These are phyloP conservation scores for Pseudolaguvia tuberculata DNA, from an alignment of 2,113 vertebrate species.

Conservation along the genomic window DNA sequence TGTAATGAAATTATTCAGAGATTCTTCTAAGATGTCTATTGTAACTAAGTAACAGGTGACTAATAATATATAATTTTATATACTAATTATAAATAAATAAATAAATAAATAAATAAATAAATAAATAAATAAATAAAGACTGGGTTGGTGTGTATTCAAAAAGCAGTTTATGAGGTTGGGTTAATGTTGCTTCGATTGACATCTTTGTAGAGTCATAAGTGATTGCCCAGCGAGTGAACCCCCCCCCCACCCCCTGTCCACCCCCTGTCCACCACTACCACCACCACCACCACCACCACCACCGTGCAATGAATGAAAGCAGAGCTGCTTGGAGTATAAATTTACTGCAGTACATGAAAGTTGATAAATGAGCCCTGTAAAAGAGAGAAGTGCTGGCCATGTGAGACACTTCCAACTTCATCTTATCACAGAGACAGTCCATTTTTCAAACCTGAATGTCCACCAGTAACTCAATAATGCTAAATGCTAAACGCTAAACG, in stretches of 20 bases:
- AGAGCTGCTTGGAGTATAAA: constrained; percentile 15
- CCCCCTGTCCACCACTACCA: too few relatives aligned
- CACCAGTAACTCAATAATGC: constrained; percentile 11
- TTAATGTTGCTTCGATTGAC: constrained; percentile 31
- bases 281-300: too few relatives aligned
- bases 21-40: too few relatives aligned
- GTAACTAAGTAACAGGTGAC: too few relatives aligned
- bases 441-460: constrained; percentile 25
- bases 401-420: constrained; percentile 19
- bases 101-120: too few relatives aligned
- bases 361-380: constrained; percentile 36
- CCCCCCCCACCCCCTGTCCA: neutral
- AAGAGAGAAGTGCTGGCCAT: constrained; percentile 23
- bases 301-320: constrained; percentile 10
- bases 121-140: too few relatives aligned
- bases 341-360: constrained; percentile 30
- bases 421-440: constrained; percentile 11
- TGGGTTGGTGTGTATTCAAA: constrained; percentile 26
- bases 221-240: constrained; percentile 33
- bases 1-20: too few relatives aligned
- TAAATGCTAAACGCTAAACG: neutral
- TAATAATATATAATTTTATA: too few relatives aligned
- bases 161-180: constrained; percentile 23
- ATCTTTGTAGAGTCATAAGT: constrained; percentile 44
- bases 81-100: too few relatives aligned